Percentiles rank a stretch among this genome's conserved stretches.
These are phyloP conservation scores for Tautogolabrus adspersus DNA, from an alignment of 2,113 vertebrate genomes.

Conservation along the genomic window DNA sequence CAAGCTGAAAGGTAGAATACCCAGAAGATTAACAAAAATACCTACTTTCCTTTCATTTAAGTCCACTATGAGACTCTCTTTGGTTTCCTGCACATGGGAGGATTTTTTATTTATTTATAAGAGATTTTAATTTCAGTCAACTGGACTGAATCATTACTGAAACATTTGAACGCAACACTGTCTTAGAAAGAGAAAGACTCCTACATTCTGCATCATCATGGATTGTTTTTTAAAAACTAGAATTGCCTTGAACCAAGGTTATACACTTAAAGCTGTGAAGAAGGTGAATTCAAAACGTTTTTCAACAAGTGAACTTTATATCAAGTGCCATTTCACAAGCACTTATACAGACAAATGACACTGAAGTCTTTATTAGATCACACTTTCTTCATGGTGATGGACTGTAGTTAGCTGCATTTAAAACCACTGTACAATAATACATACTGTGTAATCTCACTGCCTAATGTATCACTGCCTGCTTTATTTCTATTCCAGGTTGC, in stretches of 20 bases:
- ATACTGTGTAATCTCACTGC: neutral
- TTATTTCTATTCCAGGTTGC: neutral
- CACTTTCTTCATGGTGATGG: neutral
- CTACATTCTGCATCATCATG: constrained; percentile 21
- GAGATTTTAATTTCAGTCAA: constrained; percentile 3
- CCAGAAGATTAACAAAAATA: constrained; percentile 20
- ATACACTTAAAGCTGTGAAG: neutral
- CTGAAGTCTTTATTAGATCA: constrained; percentile 10
- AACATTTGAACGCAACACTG: constrained; percentile 8
- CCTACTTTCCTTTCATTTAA: constrained; percentile 27
- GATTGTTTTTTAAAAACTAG: neutral
- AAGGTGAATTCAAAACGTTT: constrained; percentile 1
- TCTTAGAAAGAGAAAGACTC: constrained; percentile 33
- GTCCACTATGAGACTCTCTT: neutral
- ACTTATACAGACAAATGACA: neutral
- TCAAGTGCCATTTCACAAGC: constrained; percentile 8
- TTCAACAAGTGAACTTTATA: neutral
- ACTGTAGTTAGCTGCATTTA: constrained; percentile 2
- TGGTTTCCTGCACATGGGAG: neutral
- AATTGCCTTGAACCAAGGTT: constrained; percentile 3
- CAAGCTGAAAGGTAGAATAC: constrained; percentile 13
- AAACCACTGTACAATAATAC: neutral
- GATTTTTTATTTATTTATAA: neutral
- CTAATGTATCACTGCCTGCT: neutral
- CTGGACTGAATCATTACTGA: neutral